A percentile compares a stretch with the other conserved stretches of the same genome.
Conservation (phyloP, 2,113 vertebrate species). For the Caranx melampygus region DNA sequence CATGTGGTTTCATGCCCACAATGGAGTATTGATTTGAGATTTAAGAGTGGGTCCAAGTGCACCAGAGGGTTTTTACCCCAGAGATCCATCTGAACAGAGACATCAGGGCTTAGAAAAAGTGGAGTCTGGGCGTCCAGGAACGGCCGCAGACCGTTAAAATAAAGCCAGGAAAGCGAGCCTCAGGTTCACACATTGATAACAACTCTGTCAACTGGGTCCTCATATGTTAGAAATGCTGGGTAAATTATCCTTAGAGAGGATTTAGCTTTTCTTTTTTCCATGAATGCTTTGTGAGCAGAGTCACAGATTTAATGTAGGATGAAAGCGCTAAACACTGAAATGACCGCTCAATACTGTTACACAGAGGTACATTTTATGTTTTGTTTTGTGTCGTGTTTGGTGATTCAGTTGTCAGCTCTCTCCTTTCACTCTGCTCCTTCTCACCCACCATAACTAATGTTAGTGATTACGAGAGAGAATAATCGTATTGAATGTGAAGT, state of each 20-base stretch:
- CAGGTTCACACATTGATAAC: background rate
- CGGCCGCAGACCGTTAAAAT: constrained; percentile 13
- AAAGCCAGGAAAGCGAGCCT: background rate
- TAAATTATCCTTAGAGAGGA: background rate
- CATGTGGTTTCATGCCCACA: constrained; percentile 43
- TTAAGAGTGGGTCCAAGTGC: constrained; percentile 16
- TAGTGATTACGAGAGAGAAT: constrained; percentile 66
- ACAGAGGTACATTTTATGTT: constrained; percentile 1
- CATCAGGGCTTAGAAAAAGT: constrained; percentile 18
- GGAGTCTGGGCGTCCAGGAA: constrained; percentile 2
- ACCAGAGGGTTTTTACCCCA: constrained; percentile 7
- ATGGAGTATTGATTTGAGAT: constrained; percentile 57
- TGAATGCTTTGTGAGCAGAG: background rate
- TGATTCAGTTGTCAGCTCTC: background rate
- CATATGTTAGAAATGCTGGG: background rate
- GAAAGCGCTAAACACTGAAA: background rate
- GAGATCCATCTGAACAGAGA: constrained; percentile 33
- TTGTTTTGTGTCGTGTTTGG: background rate
- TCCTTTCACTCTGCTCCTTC: constrained; percentile 1
- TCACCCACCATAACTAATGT: constrained; percentile 49
- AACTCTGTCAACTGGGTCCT: background rate
- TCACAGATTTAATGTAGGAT: background rate
- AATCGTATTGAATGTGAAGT: constrained; percentile 62
- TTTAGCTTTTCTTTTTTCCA: background rate
- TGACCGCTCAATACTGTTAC: background rate